These are phyloP conservation scores for Herpetotheres cachinnans DNA, from an alignment of 2,113 vertebrate genomes.

Conservation along the genomic window DNA sequence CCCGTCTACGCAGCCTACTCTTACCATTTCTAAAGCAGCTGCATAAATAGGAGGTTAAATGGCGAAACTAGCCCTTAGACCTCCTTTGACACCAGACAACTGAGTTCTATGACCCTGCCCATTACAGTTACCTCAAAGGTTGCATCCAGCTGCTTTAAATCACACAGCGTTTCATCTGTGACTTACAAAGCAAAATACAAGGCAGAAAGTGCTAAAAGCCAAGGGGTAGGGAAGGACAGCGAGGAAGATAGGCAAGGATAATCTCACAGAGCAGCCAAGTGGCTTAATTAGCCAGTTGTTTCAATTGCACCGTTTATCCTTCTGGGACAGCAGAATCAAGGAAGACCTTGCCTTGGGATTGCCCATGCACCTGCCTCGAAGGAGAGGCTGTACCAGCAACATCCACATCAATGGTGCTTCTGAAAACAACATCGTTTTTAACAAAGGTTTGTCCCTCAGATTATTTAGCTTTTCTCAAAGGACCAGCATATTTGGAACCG, in stretches of 20 bases:
- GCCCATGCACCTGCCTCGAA: accelerated
- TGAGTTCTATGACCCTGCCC: not conserved
- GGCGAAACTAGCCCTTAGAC: not conserved
- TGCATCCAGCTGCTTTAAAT: not conserved
- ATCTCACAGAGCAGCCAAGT: not conserved
- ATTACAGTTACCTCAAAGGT: not conserved
- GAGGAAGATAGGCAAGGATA: not conserved
- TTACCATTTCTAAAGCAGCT: not conserved
- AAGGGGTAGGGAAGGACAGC: not conserved
- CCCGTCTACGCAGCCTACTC: not conserved
- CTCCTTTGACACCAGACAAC: not conserved
- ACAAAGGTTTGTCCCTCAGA: accelerated
- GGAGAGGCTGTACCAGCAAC: not conserved
- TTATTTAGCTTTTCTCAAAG: not conserved
- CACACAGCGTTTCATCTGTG: not conserved
- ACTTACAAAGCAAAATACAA: not conserved
- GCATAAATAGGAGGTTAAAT: not conserved
- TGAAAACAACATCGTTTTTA: not conserved
- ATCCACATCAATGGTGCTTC: accelerated
- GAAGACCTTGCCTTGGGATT: not conserved
- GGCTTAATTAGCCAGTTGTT: not conserved
- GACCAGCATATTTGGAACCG: accelerated
- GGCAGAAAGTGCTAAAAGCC: not conserved
- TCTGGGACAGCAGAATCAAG: not conserved
- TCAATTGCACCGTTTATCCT: not conserved